Percentiles rank a stretch among this genome's conserved stretches.
These are phyloP conservation scores for Dolichoris vasculosae DNA, from an alignment of 1,140 invertebrate species.

Conservation along the genomic window DNA sequence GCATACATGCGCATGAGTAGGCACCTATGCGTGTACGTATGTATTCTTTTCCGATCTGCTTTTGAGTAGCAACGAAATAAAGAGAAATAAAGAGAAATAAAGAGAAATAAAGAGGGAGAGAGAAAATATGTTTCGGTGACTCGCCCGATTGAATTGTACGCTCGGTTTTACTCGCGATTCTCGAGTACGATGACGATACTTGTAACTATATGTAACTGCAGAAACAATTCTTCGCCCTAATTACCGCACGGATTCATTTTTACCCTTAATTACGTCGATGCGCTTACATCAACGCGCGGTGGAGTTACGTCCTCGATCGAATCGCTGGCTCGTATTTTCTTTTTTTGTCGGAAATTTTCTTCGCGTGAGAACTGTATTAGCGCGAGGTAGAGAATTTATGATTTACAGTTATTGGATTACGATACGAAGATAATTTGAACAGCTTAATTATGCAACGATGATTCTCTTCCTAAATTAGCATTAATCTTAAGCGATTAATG, in stretches of 20 bases:
- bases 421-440: not conserved
- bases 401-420: slow-evolving; percentile 39
- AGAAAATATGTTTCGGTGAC: not conserved
- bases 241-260: slow-evolving; percentile 48
- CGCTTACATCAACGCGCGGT: not conserved
- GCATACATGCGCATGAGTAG: not conserved
- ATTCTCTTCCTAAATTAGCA: too few relatives aligned
- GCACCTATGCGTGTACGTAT: not conserved
- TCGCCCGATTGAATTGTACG: slow-evolving; percentile 23
- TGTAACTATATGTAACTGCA: not conserved
- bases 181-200: slow-evolving; percentile 12
- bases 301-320: slow-evolving; percentile 4
- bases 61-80: not conserved
- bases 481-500: too few relatives aligned
- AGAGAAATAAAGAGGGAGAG: not conserved
- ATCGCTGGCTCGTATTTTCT: not conserved
- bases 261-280: slow-evolving; percentile 44
- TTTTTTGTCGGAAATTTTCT: not conserved
- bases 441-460: not conserved
- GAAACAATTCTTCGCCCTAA: slow-evolving; percentile 40
- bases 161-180: not conserved
- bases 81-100: not conserved
- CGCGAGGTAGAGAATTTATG: not conserved
- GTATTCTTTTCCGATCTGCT: slow-evolving; percentile 1
- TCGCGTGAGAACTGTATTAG: slow-evolving; percentile 39